Evolutionary conservation across 2,888 invertebrate species (phyloP).

Genomic region (Arctia plantaginis): DNA sequence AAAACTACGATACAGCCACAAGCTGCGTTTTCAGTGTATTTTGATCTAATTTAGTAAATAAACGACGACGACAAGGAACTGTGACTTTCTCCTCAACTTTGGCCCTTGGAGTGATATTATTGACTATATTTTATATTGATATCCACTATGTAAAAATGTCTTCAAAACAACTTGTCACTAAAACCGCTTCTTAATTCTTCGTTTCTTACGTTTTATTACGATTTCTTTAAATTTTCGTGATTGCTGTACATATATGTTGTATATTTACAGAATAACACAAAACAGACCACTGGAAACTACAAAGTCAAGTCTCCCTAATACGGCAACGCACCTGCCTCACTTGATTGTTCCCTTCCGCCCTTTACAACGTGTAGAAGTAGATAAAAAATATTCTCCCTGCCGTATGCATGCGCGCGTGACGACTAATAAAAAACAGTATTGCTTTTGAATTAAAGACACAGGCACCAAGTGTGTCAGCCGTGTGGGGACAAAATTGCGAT

Average conservation of each 20-base stretch:
- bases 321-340: slow-evolving; percentile 59
- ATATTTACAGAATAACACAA: not conserved
- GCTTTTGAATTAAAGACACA: slow-evolving; percentile 3
- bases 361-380: slow-evolving; percentile 32
- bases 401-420: slow-evolving; percentile 57
- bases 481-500: slow-evolving; percentile 13
- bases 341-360: slow-evolving; percentile 67
- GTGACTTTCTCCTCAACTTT: too few species aligned
- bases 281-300: slow-evolving; percentile 9
- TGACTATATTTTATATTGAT: too few species aligned
- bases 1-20: too few species aligned
- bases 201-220: not conserved
- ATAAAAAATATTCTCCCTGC: slow-evolving; percentile 47
- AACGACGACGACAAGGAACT: too few species aligned
- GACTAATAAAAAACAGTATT: slow-evolving; percentile 48
- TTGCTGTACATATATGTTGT: not conserved
- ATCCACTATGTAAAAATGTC: too few species aligned
- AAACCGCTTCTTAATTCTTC: not conserved
- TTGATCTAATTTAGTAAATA: too few species aligned
- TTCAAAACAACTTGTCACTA: too few species aligned
- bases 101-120: too few species aligned
- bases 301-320: slow-evolving; percentile 39
- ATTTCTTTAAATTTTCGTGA: not conserved
- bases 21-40: too few species aligned
- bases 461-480: not conserved